These are phyloP conservation scores for Drosophila sordidapex DNA, from an alignment of 2,888 invertebrate genomes.

Conservation along the genomic window DNA sequence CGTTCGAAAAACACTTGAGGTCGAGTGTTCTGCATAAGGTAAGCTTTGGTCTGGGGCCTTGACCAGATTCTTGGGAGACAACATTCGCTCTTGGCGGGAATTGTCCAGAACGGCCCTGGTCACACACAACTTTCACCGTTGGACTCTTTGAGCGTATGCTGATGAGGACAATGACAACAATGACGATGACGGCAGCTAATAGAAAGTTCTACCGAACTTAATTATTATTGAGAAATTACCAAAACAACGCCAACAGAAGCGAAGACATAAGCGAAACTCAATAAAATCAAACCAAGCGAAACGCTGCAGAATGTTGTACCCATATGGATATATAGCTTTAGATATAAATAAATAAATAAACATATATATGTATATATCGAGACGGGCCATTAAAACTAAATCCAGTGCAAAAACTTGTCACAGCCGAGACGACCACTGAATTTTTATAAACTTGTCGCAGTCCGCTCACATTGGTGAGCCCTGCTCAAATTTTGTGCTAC, in stretches of 20 bases:
- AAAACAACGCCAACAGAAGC: slow-evolving; percentile 45
- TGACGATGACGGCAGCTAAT: slow-evolving; percentile 64
- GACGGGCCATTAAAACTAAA: slow-evolving; percentile 72
- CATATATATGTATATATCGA: slow-evolving; percentile 29
- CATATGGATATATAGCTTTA: slow-evolving; percentile 10
- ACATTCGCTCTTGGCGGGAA: slow-evolving; percentile 23
- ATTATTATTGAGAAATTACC: slow-evolving; percentile 70
- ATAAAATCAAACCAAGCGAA: slow-evolving; percentile 37
- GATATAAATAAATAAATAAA: neutral
- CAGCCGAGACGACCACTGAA: slow-evolving; percentile 54
- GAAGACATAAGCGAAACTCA: slow-evolving; percentile 40
- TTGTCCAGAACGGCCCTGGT: slow-evolving; percentile 16
- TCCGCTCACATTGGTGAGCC: slow-evolving; percentile 49
- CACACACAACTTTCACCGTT: slow-evolving; percentile 67
- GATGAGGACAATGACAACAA: slow-evolving; percentile 63
- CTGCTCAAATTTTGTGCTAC: slow-evolving; percentile 72
- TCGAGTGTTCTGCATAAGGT: slow-evolving; percentile 37
- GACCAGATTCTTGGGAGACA: slow-evolving; percentile 41
- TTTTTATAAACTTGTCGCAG: slow-evolving; percentile 68
- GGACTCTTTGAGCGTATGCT: slow-evolving; percentile 65
- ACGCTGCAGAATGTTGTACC: slow-evolving; percentile 16
- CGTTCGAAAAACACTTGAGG: slow-evolving; percentile 50
- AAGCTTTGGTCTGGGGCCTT: slow-evolving; percentile 28
- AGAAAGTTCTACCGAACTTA: slow-evolving; percentile 75
- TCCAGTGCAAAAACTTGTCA: slow-evolving; percentile 67